These are phyloP conservation scores for Telmatherina bonti DNA, from an alignment of 2,797 vertebrate genomes.

Conservation along the genomic window DNA sequence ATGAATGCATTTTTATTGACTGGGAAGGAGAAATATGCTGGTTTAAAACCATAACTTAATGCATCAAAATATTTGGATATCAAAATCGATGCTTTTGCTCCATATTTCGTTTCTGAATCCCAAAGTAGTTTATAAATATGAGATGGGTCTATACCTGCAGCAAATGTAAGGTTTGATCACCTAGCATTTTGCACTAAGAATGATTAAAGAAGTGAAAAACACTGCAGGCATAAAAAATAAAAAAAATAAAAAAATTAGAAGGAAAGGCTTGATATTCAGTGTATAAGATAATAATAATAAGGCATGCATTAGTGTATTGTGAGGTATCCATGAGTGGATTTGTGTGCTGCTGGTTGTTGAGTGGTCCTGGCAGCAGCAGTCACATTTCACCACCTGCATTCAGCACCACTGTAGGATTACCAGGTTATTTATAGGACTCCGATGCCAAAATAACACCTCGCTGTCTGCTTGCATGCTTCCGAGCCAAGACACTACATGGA, in stretches of 20 bases:
- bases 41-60: neutral
- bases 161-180: neutral
- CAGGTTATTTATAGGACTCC: constrained; percentile 83
- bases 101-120: neutral
- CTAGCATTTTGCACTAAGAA: neutral
- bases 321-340: neutral
- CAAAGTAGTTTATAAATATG: neutral
- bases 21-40: neutral
- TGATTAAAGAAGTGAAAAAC: neutral
- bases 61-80: neutral
- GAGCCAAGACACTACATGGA: constrained; percentile 39
- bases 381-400: constrained; percentile 67
- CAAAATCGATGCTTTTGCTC: neutral
- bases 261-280: neutral
- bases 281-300: neutral
- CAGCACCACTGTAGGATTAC: constrained; percentile 64
- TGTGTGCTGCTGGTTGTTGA: constrained; percentile 21
- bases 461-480: constrained; percentile 52
- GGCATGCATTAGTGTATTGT: no score
- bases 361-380: constrained; percentile 57
- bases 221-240: neutral
- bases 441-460: constrained; percentile 80
- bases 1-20: neutral
- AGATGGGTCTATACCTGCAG: neutral
- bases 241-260: no score